Evolutionary conservation across 2,113 vertebrate species (phyloP), one percentile per base, ranked within the genome.

Genomic region (Nycticebus coucang): DNA sequence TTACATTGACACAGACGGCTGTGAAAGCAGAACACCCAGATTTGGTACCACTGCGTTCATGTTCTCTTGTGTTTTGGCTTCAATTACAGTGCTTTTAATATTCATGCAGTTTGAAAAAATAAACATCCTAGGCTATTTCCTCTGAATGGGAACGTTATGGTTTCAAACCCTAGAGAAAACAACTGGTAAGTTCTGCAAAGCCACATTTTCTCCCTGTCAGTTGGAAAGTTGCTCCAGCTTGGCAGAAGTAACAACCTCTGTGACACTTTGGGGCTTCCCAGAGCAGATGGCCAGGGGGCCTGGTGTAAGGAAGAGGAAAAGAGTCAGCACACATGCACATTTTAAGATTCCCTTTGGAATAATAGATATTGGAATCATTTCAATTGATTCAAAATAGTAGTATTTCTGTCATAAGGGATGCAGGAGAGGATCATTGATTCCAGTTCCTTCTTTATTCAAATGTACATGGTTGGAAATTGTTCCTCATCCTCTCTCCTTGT

Each of bases 41-140:
- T 94, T 97, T 53, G 79, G 71, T 96, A 53, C 83, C 92, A 75
- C 88, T 33, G 59, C 14, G 0, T 89, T 95, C 94, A 71, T 90
- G 45, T 94, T 95, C 80, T 84, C 91, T 94, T 89, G 57, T 57
- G 83, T 95, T 94, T 97, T 93, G 97, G 95, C 94, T 95, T 97
- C 92, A 72, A 7, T 97, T 93, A 19, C 57, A 82, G 86, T 77
- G 77, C 72, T 90, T 69, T 97, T 92, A 97, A 98, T 97, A 98
- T 37, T 97, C 96, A 95, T 94, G 92, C 62, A 13, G 5, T 53
- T 91, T 91, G 92, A 95, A 96, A 95, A 92, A 21, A 28, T 95
- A 98, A 98, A 96, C 97, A 93, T 95, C 95, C 87, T 74, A 17
- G 45, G 37, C 96, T 96, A 3, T 93, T 98, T 98, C 95, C 97